Base-by-base conservation (phyloP, 2,888 invertebrate species). In the Limnephilus rhombicus region DNA sequence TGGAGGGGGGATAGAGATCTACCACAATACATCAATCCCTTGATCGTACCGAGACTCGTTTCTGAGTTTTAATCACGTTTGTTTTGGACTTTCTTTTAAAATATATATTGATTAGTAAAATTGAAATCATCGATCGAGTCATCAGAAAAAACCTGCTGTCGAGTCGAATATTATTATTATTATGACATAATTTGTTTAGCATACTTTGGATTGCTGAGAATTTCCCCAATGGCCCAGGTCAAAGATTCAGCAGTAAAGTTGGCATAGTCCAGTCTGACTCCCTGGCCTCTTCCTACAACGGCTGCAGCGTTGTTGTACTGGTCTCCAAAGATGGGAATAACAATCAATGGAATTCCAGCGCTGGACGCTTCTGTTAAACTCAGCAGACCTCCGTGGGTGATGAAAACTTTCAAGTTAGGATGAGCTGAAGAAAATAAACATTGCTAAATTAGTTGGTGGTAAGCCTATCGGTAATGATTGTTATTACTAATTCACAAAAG, bases 311-410 rank as follows among this genome's bases (percentile, higher is more conserved):
- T 95, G 41, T 94, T 83, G 45, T 93, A 91, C 91, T 95, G 94
- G 92, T 95, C 95, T 18, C 93, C 94, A 45, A 94, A 94, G 34
- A 95, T 90, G 11, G 95, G 95, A 13, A 95, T 94, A 3, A 94
- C 94, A 13, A 95, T 82, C 12, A 95, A 89, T 0, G 96, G 96
- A 0, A 96, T 95, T 0, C 95, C 96, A 93, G 96, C 95, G 93
- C 95, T 96, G 85, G 95, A 95, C 0, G 96, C 94, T 94, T 97
- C 97, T 18, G 95, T 95, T 1, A 96, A 94, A 82, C 96, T 95
- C 45, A 96, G 96, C 89, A 96, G 95, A 13, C 96, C 97, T 11
- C 96, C 96, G 94, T 97, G 97, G 0, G 96, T 96, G 87, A 97
- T 96, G 93, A 97, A 96, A 0, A 95, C 93, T 90, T 94, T 95